Evolutionary conservation across 2,113 vertebrate genomes (phyloP).

Genomic region (Guaruba guarouba): DNA sequence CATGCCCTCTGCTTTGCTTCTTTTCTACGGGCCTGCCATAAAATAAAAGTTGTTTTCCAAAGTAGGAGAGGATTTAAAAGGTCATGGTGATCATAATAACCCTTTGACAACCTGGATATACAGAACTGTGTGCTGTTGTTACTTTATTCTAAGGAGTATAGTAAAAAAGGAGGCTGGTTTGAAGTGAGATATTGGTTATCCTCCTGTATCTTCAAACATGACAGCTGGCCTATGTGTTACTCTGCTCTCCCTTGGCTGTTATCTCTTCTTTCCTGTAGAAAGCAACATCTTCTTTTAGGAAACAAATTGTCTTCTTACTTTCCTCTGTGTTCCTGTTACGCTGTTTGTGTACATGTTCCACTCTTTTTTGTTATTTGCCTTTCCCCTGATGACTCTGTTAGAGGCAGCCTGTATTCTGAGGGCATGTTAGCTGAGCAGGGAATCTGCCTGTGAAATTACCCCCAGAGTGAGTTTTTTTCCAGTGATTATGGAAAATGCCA

Average conservation of each 20-base stretch:
- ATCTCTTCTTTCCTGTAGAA: background rate
- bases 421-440: background rate
- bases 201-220: background rate
- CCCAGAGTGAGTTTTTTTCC: background rate
- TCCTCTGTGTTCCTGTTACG: background rate
- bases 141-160: background rate
- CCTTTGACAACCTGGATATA: background rate
- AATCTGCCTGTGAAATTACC: background rate
- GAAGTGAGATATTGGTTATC: background rate
- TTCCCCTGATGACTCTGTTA: background rate
- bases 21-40: background rate
- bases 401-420: background rate
- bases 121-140: background rate
- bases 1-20: background rate
- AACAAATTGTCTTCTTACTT: background rate
- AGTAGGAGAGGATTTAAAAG: background rate
- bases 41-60: background rate
- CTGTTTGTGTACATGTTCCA: background rate
- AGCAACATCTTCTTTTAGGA: background rate
- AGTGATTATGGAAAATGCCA: background rate
- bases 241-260: background rate
- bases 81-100: background rate
- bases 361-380: background rate
- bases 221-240: background rate
- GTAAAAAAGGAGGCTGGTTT: background rate